phyloP scores from a whole-genome alignment of 2,113 vertebrate species.

The Oreochromis tanganicae region DNA sequence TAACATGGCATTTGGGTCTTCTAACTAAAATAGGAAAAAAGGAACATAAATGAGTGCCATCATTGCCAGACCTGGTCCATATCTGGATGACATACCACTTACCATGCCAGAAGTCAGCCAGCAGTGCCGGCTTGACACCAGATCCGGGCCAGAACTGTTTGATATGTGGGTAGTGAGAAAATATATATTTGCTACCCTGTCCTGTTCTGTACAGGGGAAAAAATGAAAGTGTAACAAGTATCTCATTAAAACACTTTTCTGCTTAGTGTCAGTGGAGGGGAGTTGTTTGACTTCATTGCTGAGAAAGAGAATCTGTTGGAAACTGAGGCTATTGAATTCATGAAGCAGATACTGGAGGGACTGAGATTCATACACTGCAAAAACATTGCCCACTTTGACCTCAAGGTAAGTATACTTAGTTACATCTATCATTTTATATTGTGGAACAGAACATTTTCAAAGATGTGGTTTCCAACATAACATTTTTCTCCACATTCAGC shows the following conservation, averaged over 20 bases:
- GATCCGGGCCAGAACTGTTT: too few relatives aligned
- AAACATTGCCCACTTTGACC: conserved; percentile 74
- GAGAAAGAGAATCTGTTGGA: conserved; percentile 77
- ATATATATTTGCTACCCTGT: not conserved
- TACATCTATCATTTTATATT: not conserved
- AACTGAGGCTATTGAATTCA: conserved; percentile 74
- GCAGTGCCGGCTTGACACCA: too few relatives aligned
- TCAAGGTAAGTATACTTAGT: conserved; percentile 49
- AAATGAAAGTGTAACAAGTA: not conserved
- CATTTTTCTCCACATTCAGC: conserved; percentile 54
- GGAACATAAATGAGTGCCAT: too few relatives aligned
- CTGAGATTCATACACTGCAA: conserved; percentile 68
- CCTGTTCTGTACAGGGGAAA: not conserved
- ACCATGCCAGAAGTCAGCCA: too few relatives aligned
- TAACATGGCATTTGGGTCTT: too few relatives aligned
- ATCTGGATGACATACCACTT: too few relatives aligned
- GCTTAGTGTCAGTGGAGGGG: conserved; percentile 70
- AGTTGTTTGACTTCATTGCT: conserved; percentile 82
- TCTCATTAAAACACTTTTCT: not conserved
- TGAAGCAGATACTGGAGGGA: conserved; percentile 74
- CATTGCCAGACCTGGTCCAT: too few relatives aligned
- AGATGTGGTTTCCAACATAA: not conserved
- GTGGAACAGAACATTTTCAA: not conserved
- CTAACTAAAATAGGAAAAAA: too few relatives aligned
- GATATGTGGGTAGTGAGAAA: not conserved